These are phyloP conservation scores for Pteromalus puparum DNA, from an alignment of 1,140 invertebrate genomes.

Conservation along the genomic window DNA sequence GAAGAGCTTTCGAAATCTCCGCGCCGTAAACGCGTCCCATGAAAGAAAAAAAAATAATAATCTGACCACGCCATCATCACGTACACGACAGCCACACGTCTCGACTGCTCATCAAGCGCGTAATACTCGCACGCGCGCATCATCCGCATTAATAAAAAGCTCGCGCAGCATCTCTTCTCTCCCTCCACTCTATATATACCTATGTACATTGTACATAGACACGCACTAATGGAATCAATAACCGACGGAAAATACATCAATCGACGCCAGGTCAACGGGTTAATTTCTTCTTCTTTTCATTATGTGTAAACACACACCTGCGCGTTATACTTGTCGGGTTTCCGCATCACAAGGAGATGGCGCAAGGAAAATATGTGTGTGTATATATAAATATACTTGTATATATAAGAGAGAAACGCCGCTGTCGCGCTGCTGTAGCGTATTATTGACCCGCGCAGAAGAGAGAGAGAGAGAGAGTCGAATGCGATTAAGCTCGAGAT, in stretches of 20 bases:
- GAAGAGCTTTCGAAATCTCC: too few species aligned
- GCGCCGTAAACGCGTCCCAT: neutral
- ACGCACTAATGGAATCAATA: conserved; percentile 41
- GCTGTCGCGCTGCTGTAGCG: neutral
- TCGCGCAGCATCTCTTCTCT: neutral
- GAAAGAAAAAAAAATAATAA: conserved; percentile 14
- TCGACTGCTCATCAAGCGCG: conserved; percentile 1
- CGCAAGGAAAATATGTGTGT: neutral
- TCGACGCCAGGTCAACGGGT: conserved; percentile 27
- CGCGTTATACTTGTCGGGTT: neutral
- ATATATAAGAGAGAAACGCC: neutral
- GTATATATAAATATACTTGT: neutral
- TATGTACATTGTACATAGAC: neutral
- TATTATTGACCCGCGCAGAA: conserved; percentile 42
- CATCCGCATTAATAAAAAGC: conserved; percentile 20
- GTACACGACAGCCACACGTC: neutral
- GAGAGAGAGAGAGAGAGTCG: conserved; percentile 7
- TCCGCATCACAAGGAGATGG: neutral
- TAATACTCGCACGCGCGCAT: neutral
- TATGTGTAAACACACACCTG: neutral
- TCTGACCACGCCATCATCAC: neutral
- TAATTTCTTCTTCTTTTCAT: neutral
- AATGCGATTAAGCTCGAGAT: conserved; percentile 30
- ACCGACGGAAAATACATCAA: conserved; percentile 15
- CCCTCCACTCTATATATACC: neutral